Conservation (phyloP, 2,888 invertebrate genomes). For the Protodeltote pygarga region DNA sequence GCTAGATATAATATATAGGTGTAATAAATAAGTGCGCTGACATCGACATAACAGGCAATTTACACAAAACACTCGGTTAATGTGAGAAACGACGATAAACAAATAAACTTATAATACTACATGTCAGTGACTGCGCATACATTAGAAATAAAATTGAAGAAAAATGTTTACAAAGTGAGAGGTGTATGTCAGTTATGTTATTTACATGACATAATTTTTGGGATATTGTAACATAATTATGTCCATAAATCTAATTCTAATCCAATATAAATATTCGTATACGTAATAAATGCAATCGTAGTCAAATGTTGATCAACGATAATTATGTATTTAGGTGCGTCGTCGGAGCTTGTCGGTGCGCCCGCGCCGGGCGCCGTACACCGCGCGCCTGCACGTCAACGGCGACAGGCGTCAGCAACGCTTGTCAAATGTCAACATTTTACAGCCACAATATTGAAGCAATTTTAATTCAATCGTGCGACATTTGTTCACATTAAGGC, state of each 20-base stretch:
- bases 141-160: conserved; percentile 3
- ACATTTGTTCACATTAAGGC: conserved; percentile 69
- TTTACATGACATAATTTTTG: conserved; percentile 1
- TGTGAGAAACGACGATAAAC: conserved; percentile 26
- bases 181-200: neutral
- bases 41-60: conserved; percentile 31
- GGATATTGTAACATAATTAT: neutral
- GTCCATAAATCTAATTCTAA: conserved; percentile 17
- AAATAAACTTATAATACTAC: conserved; percentile 40
- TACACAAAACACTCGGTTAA: conserved; percentile 26
- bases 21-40: conserved; percentile 42
- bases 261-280: conserved; percentile 19
- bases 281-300: conserved; percentile 32
- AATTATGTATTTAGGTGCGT: conserved; percentile 40
- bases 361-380: conserved; percentile 35
- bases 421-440: conserved; percentile 81
- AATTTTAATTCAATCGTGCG: conserved; percentile 83
- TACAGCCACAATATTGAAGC: conserved; percentile 77
- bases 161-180: conserved; percentile 1
- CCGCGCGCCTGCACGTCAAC: conserved; percentile 43
- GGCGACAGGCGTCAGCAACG: conserved; percentile 78
- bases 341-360: conserved; percentile 35
- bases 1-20: conserved; percentile 19
- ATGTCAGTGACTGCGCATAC: conserved; percentile 4
- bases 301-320: conserved; percentile 38